Conservation (phyloP, 2,113 vertebrate genomes). For the Aleadryas rufinucha region DNA sequence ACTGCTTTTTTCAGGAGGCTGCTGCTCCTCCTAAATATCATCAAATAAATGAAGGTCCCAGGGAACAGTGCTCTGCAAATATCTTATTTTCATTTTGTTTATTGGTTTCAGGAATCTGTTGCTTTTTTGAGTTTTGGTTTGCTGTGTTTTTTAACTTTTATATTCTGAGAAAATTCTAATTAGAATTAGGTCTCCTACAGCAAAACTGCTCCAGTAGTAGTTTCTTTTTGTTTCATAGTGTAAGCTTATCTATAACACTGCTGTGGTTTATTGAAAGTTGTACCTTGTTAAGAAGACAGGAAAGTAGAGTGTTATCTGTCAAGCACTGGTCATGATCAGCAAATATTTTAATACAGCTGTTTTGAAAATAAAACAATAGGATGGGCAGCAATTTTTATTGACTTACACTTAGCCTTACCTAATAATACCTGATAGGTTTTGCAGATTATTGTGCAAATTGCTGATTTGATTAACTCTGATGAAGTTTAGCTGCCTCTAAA, state of each 20-base stretch:
- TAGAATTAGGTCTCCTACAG: not conserved
- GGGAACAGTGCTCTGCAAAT: not conserved
- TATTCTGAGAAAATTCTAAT: not conserved
- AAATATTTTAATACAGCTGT: not conserved
- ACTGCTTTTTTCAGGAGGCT: not conserved
- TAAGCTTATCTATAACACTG: not conserved
- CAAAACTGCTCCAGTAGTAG: not conserved
- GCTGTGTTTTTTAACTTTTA: not conserved
- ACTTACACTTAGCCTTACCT: not conserved
- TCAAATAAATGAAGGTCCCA: not conserved
- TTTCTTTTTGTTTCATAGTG: not conserved
- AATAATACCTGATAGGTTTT: not conserved
- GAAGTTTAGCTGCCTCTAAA: not conserved
- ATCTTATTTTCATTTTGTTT: not conserved
- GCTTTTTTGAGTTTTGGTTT: not conserved
- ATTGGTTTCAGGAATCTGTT: not conserved
- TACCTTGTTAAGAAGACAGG: not conserved
- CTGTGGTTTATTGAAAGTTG: not conserved
- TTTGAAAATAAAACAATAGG: not conserved
- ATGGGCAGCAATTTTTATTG: not conserved
- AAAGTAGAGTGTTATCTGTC: not conserved
- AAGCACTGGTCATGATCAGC: not conserved
- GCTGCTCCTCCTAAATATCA: not conserved
- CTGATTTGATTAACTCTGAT: not conserved
- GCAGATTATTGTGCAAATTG: not conserved